Evolutionary conservation across 37 sponge, comb jelly and placozoan species (phyloP), one percentile per base, ranked within the genome.

Genomic region (Crambe crambe): DNA sequence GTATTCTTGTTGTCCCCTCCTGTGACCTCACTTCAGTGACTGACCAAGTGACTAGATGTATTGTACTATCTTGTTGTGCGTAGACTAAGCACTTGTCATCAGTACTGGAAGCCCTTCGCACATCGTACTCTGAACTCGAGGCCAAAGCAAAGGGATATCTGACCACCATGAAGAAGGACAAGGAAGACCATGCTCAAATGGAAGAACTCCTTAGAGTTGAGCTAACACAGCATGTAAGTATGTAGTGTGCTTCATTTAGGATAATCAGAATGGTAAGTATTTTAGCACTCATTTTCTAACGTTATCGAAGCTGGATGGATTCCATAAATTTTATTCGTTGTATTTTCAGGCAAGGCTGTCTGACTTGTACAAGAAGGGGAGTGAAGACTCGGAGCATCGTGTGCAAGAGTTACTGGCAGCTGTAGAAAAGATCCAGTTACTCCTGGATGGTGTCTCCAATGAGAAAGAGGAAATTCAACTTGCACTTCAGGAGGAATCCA

Each of bases 171-270:
- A 73, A 56, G 43, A 77, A 74, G 31, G 67, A 62, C 22, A 39
- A 41, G 30, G 79, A 82, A 36, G 89, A 84, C 34, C 77, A 76
- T 1, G 59, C 82, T 0, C 56, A 23, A 26, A 58, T 93, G 17
- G 93, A 93, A 43, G 93, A 89, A 62, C 91, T 72, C 44, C 73
- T 93, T 22, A 81, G 84, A 39, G 83, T 73, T 40, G 91, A 93
- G 62, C 73, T 93, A 18, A 43, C 76, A 26, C 70, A 85, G 27
- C 93, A 89, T 62, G 67, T 66, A 66, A 21, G 42, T 21, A 27
- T 2, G 18, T 73, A 36, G 9, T 32, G 21, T 68, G n/a, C n/a
- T n/a, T n/a, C n/a, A n/a, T n/a, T n/a, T n/a, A n/a, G n/a, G n/a
- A n/a, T 54, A 54, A 21, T 21, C 17, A 21, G 56, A 12, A 21